phyloP scores from a whole-genome alignment of 1,140 invertebrate species.

The Druon quercuslanigerum region DNA sequence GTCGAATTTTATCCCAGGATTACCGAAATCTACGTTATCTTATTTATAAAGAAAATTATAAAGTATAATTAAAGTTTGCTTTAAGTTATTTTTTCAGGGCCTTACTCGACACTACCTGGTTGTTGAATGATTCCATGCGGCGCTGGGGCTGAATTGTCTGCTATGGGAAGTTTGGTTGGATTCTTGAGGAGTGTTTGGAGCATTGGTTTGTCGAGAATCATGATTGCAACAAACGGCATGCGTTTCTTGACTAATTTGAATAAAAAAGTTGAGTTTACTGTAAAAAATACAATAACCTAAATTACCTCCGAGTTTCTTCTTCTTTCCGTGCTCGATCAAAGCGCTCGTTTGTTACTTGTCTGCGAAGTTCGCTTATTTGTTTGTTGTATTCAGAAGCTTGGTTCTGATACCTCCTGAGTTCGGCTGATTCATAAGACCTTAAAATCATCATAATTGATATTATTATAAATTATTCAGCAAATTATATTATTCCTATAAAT shows the following conservation, averaged over 20 bases:
- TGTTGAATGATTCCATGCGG: not conserved
- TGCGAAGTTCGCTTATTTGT: conserved; percentile 75
- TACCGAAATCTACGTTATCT: too few relatives aligned
- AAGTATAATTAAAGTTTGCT: too few relatives aligned
- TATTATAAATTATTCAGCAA: too few relatives aligned
- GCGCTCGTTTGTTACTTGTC: conserved; percentile 77
- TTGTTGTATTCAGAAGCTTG: conserved; percentile 76
- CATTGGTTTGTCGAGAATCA: not conserved
- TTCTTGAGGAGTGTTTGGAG: conserved; percentile 6
- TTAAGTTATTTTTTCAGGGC: too few relatives aligned
- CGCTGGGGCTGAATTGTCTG: not conserved
- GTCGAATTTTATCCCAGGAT: too few relatives aligned
- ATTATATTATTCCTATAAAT: too few relatives aligned
- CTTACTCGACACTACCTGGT: conserved; percentile 2
- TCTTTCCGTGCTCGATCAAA: conserved; percentile 70
- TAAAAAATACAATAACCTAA: conserved; percentile 5
- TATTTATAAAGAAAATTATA: too few relatives aligned
- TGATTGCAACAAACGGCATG: not conserved
- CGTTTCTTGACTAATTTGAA: not conserved
- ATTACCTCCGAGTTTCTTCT: conserved; percentile 67
- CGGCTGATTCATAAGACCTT: conserved; percentile 72
- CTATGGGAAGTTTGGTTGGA: not conserved
- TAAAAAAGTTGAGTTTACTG: not conserved
- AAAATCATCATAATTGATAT: conserved; percentile 43
- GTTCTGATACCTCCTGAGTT: conserved; percentile 76